Percentiles rank a stretch among this genome's conserved stretches.
Conservation (phyloP, 2,888 invertebrate species). For the Hanleya hanleyi region DNA sequence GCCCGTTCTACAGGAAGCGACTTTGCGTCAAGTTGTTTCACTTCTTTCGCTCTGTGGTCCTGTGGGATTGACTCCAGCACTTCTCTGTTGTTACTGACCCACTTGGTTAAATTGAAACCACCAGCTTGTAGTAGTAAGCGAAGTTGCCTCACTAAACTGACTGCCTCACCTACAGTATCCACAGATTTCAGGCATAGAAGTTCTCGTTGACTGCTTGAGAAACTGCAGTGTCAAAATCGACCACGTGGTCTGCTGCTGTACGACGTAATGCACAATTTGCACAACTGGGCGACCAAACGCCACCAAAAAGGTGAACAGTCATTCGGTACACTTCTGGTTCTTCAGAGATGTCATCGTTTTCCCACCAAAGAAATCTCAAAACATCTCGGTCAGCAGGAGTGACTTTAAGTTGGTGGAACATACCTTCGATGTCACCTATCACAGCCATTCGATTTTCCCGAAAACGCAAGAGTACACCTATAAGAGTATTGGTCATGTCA, state of each 20-base stretch:
- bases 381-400: constrained; percentile 18
- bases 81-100: background rate
- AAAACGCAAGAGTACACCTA: constrained; percentile 32
- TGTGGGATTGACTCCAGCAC: background rate
- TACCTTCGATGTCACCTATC: constrained; percentile 30
- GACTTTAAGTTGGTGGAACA: constrained; percentile 34
- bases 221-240: background rate
- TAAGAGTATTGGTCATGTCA: constrained; percentile 25
- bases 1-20: background rate
- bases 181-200: constrained; percentile 31
- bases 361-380: constrained; percentile 24
- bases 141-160: constrained; percentile 21
- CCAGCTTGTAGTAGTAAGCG: constrained; percentile 14
- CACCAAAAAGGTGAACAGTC: background rate
- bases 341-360: background rate
- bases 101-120: background rate
- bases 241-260: too few species aligned
- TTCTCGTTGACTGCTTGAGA: background rate
- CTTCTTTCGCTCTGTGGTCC: background rate
- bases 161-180: constrained; percentile 11
- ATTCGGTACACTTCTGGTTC: background rate
- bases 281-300: background rate
- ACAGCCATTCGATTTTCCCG: constrained; percentile 25
- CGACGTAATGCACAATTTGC: background rate
- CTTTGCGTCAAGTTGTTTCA: too few species aligned